Base-by-base conservation (phyloP, 2,888 invertebrate species). In the Sphaerophoria taeniata region DNA sequence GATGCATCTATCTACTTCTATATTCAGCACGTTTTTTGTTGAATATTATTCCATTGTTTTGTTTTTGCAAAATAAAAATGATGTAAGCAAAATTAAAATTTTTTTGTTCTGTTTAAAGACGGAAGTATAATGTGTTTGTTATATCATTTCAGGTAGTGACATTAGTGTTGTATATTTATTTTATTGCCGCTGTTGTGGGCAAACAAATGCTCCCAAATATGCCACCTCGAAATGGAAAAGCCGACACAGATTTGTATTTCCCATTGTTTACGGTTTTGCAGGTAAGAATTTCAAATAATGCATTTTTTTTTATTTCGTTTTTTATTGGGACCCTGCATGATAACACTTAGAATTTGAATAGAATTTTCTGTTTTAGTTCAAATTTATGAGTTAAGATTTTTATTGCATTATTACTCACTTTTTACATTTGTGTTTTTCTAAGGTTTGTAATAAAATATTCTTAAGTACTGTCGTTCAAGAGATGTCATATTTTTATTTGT, bases 181-280 rank as follows among this genome's bases (percentile, higher is more conserved):
- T 98, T 92, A 95, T 97, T 83, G 96, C 97, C 6, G 96, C 97
- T 9, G 93, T 98, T 74, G 94, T 98, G 93, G 98, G 98, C 0
- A 94, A 97, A 14, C 98, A 98, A 93, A 96, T 97, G 92, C 93
- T 97, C 83, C 94, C 94, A 0, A 89, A 90, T 86, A 92, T 94
- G 14, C 91, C 93, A 70, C 93, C 93, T 80, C 92, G 93, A 7
- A 93, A 92, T 85, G 90, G 90, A 43, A 92, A 93, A 86, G 94
- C 94, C 88, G 95, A 95, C 89, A 94, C 96, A 0, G 98, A 98
- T 90, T 94, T 98, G 89, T 98, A 96, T 91, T 96, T 98, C 89
- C 98, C 98, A 0, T 94, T 98, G 78, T 98, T 98, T 91, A 97
- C 98, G 0, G 95, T 96, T 31, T 92, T 98, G 71, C 97, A 98